A percentile compares a stretch with the other conserved stretches of the same genome.
Conservation (phyloP, 2,797 vertebrate species). For the Neosilurus hyrtlii region DNA sequence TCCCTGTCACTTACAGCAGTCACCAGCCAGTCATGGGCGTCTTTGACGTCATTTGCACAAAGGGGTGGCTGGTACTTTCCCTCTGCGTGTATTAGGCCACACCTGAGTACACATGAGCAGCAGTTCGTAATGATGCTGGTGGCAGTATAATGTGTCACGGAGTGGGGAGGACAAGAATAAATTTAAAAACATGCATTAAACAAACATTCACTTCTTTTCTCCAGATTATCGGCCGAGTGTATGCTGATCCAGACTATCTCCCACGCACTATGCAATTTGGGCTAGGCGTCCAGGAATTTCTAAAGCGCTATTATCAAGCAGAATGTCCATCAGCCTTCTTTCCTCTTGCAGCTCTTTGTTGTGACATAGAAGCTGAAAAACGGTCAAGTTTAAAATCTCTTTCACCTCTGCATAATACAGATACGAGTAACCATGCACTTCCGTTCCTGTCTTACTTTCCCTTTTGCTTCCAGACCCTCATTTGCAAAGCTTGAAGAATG, state of each 20-base stretch:
- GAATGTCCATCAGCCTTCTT: slow-evolving; percentile 86
- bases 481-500: slow-evolving; percentile 89
- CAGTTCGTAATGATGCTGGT: no score
- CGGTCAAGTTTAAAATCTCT: slow-evolving; percentile 69
- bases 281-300: slow-evolving; percentile 83
- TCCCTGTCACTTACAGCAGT: no score
- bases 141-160: no score
- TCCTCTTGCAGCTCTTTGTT: slow-evolving; percentile 86
- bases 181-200: background rate
- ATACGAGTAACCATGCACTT: background rate
- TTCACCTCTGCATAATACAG: background rate
- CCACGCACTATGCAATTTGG: slow-evolving; percentile 92
- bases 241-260: slow-evolving; percentile 91
- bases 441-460: slow-evolving; percentile 18
- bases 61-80: no score
- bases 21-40: no score
- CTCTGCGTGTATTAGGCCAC: no score
- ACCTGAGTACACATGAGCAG: no score
- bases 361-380: slow-evolving; percentile 88
- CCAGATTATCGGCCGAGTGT: slow-evolving; percentile 93
- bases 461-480: slow-evolving; percentile 72
- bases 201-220: background rate
- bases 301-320: slow-evolving; percentile 81
- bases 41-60: no score
- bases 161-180: no score